Base-by-base conservation (phyloP, 2,797 vertebrate genomes). In the Avahi laniger region DNA sequence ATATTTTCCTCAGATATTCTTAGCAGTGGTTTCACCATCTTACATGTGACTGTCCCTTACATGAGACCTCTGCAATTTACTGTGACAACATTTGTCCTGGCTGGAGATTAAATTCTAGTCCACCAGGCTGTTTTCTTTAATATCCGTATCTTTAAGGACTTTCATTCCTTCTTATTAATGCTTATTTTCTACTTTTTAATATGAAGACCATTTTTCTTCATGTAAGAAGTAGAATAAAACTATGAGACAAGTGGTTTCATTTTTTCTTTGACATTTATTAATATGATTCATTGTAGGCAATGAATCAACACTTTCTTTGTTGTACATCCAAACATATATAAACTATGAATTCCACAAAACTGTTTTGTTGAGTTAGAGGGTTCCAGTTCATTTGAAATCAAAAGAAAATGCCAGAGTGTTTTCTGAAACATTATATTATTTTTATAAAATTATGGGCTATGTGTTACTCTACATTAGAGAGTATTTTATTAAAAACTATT, bases 401-500 rank as follows among this genome's bases (percentile, higher is more conserved):
- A 94, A 89, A 67, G 11, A 85, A 72, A 93, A 79, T 63, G 30
- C 17, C 43, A 89, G 14, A 28, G 14, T 65, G 33, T 57, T 73
- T 57, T 28, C 57, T 81, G 48, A 41, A 41, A 41, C 11, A 69
- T 80, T 81, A n/a, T 30, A 85, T 75, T 89, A 92, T 54, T 90
- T 96, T 94, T 87, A 93, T 65, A 87, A 96, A 89, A 84, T 84
- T 93, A 72, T 30, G 22, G 17, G 28, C 35, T 84, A 33, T 78
- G 28, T 79, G 18, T 89, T 91, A 89, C 38, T 93, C 59, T 73
- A 73, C 76, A 95, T 70, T 91, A 10, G 92, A 89, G 75, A 83
- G 3, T 79, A 82, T 92, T 97, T 96, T 95, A 96, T 92, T 92
- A 92, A 97, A 85, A 96, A 50, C 61, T 52, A 96, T 92, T 81